Evolutionary conservation across 2,888 invertebrate species (phyloP).

Genomic region (Operophtera brumata): DNA sequence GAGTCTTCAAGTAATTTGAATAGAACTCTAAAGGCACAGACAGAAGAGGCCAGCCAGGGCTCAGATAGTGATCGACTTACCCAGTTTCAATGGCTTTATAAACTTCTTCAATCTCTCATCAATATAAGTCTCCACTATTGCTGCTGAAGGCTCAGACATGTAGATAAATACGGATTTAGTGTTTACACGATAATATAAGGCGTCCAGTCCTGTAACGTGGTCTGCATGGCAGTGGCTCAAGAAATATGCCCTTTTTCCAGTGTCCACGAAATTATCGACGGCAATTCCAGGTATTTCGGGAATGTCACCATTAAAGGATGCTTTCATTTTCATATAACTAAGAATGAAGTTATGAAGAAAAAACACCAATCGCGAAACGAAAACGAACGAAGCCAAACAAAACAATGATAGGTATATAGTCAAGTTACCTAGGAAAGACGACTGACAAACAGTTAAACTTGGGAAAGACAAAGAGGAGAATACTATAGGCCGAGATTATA

Average conservation of each 20-base stretch:
- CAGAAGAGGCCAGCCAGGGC: too few species aligned
- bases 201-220: conserved; percentile 79
- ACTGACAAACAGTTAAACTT: too few species aligned
- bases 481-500: too few species aligned
- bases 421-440: too few species aligned
- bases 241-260: conserved; percentile 78
- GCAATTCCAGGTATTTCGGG: conserved; percentile 82
- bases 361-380: too few species aligned
- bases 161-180: conserved; percentile 43
- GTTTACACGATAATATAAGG: conserved; percentile 34
- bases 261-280: conserved; percentile 80
- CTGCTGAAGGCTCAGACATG: conserved; percentile 46
- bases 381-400: too few species aligned
- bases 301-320: conserved; percentile 81
- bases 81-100: conserved; percentile 43
- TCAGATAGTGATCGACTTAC: conserved; percentile 34
- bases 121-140: conserved; percentile 37
- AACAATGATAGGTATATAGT: too few species aligned
- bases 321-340: conserved; percentile 1
- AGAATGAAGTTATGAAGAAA: too few species aligned
- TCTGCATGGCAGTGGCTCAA: conserved; percentile 84
- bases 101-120: conserved; percentile 29
- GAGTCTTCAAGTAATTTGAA: background rate
- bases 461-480: too few species aligned
- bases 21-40: background rate